A percentile compares a stretch with the other conserved stretches of the same genome.
These are phyloP conservation scores for Cataglyphis rosenhaueri DNA, from an alignment of 2,888 invertebrate genomes.

Conservation along the genomic window DNA sequence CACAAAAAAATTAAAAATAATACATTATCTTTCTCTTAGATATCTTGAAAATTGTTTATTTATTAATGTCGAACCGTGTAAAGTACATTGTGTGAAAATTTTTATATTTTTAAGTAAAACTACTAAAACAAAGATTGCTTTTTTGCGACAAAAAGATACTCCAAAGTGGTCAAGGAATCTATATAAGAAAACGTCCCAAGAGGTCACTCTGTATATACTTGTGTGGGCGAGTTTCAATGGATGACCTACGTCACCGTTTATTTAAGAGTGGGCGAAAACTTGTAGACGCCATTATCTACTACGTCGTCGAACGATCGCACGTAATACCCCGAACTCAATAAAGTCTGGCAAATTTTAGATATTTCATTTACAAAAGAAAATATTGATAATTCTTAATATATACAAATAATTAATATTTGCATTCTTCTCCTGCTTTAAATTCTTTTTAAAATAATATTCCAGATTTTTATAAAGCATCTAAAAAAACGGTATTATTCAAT, in stretches of 20 bases:
- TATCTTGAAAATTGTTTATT: neutral
- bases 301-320: conserved; percentile 23
- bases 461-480: neutral
- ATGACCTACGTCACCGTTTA: conserved; percentile 25
- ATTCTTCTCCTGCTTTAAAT: neutral
- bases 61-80: neutral
- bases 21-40: neutral
- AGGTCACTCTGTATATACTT: neutral
- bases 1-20: neutral
- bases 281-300: conserved; percentile 16
- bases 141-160: neutral
- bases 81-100: neutral
- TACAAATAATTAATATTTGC: conserved; percentile 3
- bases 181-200: conserved; percentile 1
- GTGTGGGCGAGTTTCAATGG: conserved; percentile 31
- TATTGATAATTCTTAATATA: conserved; percentile 2
- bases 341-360: neutral
- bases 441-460: neutral
- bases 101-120: neutral
- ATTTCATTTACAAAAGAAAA: neutral
- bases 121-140: neutral
- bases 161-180: neutral
- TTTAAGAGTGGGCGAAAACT: conserved; percentile 25
- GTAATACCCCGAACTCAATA: neutral
- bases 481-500: neutral